Base-by-base conservation (phyloP, 1,140 invertebrate species). In the Zaprionus camerounensis region DNA sequence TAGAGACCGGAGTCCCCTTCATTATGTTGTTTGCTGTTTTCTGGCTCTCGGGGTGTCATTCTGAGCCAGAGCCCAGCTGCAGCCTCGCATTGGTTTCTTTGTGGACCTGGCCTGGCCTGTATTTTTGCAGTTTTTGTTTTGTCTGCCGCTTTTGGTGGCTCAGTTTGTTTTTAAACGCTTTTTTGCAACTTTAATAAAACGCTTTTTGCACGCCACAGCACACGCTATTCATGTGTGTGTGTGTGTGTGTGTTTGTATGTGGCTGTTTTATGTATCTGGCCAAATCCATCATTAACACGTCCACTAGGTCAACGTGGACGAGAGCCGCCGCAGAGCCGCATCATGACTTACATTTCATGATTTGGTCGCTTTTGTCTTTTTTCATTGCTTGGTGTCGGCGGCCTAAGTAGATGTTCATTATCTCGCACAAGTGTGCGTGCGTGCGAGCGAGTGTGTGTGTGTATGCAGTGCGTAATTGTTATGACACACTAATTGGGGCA, bases 231-330 rank as follows among this genome's bases (percentile, higher is more conserved):
- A 38, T 41, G 59, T 59, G 56, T 38, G 5, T 38, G 17, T 38
- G 5, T 38, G 17, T 49, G 31, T 41, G 57, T 26, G 31, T 72
- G 38, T 63, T 61, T 46, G 31, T 31, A 49, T 62, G 49, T 63
- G 17, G 51, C 56, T 36, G 15, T 61, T 56, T 65, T 62, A 62
- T 66, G 51, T 90, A 88, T 88, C 84, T 87, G 71, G 55, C 51
- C 84, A 81, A 61, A 87, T 83, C 81, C 84, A 87, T 87, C 85
- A 87, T 87, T 81, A 87, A 90, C 84, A 88, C 85, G 81, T 90
- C 81, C 68, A 87, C 81, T 87, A 81, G 84, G 84, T 87, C 84
- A 87, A 22, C 70, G 55, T 49, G 28, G 69, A 28, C 71, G 76
- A 44, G 41, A 44, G 41, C 44, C 73, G 70, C 64, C 58, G 26